Conservation (phyloP, 2,113 vertebrate genomes). For the Globicephala melas region DNA sequence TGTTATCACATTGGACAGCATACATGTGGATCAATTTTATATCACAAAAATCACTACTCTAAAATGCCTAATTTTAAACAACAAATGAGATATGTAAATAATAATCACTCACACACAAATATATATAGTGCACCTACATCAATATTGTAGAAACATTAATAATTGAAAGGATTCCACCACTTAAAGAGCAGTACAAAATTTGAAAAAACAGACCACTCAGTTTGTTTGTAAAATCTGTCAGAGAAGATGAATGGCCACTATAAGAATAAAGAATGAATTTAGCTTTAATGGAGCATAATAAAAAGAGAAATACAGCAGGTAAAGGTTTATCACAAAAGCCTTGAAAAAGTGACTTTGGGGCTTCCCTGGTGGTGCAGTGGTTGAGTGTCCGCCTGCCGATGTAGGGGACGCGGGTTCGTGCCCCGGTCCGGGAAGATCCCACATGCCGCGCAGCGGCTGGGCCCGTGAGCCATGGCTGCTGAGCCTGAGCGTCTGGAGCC, state of each 20-base stretch:
- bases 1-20: not conserved
- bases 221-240: constrained; percentile 42
- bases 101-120: not conserved
- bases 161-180: not conserved
- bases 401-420: too few species aligned
- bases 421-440: too few species aligned
- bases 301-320: constrained; percentile 43
- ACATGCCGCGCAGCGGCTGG: too few species aligned
- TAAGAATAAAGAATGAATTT: constrained; percentile 49
- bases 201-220: not conserved
- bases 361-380: too few species aligned
- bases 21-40: not conserved
- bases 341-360: constrained; percentile 31
- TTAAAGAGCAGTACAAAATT: not conserved
- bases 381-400: too few species aligned
- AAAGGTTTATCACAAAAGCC: constrained; percentile 42
- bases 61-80: not conserved
- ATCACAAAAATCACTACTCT: not conserved
- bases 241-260: not conserved
- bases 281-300: constrained; percentile 35
- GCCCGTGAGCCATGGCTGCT: too few species aligned
- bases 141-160: not conserved
- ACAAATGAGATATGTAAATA: not conserved
- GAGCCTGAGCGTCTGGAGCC: too few species aligned
- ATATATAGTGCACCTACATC: not conserved